Evolutionary conservation across 2,888 invertebrate genomes (phyloP).

Genomic region (Cataglyphis cursor): DNA sequence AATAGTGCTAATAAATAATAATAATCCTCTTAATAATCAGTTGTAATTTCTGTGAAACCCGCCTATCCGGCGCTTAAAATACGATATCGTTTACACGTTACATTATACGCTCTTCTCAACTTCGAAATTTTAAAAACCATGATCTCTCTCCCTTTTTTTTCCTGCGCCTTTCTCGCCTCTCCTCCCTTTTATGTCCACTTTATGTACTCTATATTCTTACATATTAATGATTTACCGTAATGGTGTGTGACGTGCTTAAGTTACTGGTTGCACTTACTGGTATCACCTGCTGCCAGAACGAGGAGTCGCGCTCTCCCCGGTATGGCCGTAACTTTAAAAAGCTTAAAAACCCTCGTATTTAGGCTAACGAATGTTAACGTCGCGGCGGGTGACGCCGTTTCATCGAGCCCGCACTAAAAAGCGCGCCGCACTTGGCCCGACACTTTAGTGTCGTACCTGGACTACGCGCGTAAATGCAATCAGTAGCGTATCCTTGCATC

Average conservation of each 20-base stretch:
- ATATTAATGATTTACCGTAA: constrained; percentile 66
- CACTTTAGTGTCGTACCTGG: constrained; percentile 9
- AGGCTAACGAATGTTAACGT: constrained; percentile 51
- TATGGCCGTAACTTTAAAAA: constrained; percentile 52
- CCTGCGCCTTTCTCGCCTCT: constrained; percentile 15
- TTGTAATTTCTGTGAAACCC: constrained; percentile 68
- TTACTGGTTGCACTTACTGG: constrained; percentile 66
- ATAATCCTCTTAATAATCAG: constrained; percentile 75
- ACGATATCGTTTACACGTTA: constrained; percentile 77
- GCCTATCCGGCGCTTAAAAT: constrained; percentile 76
- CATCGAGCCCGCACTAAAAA: constrained; percentile 41
- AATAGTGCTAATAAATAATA: constrained; percentile 80
- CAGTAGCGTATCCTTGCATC: constrained; percentile 51
- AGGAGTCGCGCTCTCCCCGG: constrained; percentile 32
- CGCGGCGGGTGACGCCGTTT: constrained; percentile 34
- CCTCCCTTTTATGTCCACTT: constrained; percentile 35
- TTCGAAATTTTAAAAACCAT: constrained; percentile 66
- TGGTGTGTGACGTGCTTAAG: constrained; percentile 54
- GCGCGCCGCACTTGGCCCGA: constrained; percentile 22
- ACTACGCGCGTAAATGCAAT: constrained; percentile 60
- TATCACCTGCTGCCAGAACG: constrained; percentile 21
- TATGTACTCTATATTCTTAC: constrained; percentile 57
- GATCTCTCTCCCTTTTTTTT: constrained; percentile 30
- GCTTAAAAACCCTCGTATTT: constrained; percentile 52
- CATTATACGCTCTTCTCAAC: constrained; percentile 53